These are phyloP conservation scores for Bursaphelenchus mucronatus DNA, from an alignment of 1,140 invertebrate species.

Conservation along the genomic window DNA sequence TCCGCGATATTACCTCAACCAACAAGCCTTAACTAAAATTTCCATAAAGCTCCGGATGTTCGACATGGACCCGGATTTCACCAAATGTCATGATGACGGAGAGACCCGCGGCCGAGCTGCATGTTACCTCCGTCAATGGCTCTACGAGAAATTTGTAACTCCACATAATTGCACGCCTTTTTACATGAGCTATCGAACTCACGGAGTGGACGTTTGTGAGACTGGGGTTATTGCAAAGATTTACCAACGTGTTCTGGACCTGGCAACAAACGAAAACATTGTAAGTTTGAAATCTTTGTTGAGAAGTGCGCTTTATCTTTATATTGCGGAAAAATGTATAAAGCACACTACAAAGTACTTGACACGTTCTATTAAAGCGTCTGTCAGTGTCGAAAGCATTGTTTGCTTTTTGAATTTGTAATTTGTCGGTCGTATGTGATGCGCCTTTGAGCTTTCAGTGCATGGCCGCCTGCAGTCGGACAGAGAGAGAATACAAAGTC, in stretches of 20 bases:
- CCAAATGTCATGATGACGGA: slow-evolving; percentile 19
- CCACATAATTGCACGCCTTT: slow-evolving; percentile 38
- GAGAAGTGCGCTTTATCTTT: too few relatives aligned
- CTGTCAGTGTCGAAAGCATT: too few relatives aligned
- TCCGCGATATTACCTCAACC: slow-evolving; percentile 32
- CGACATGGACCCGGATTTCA: slow-evolving; percentile 13
- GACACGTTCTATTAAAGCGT: too few relatives aligned
- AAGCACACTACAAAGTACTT: too few relatives aligned
- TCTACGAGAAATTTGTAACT: slow-evolving; percentile 21
- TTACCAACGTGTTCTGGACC: background rate
- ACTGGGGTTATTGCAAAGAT: slow-evolving; percentile 24
- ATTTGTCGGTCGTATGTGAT: too few relatives aligned
- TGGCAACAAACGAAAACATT: too few relatives aligned
- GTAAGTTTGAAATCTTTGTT: too few relatives aligned
- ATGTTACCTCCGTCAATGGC: slow-evolving; percentile 32
- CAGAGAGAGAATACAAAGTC: too few relatives aligned
- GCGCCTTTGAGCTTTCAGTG: too few relatives aligned
- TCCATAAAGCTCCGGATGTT: slow-evolving; percentile 24
- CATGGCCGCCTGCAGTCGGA: too few relatives aligned
- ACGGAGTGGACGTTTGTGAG: slow-evolving; percentile 26
- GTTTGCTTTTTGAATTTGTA: too few relatives aligned
- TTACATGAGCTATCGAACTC: slow-evolving; percentile 35
- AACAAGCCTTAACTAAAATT: slow-evolving; percentile 25
- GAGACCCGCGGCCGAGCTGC: slow-evolving; percentile 18
- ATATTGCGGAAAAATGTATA: too few relatives aligned